Conservation (phyloP, 2,113 vertebrate species). For the Gnathonemus echidnorhynchus region DNA sequence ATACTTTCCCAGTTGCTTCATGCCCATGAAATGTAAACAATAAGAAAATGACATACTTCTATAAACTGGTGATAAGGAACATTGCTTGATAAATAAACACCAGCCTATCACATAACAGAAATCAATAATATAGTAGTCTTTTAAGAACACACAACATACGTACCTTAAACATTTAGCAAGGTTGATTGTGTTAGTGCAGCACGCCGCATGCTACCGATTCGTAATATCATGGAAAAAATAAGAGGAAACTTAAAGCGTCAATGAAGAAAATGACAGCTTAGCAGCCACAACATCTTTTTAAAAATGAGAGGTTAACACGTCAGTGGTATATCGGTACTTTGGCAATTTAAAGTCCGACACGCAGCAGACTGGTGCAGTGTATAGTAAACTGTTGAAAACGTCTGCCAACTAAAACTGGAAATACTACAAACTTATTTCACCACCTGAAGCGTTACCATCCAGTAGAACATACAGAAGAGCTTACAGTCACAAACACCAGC, state of each 20-base stretch:
- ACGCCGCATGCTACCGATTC: background rate
- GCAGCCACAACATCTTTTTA: background rate
- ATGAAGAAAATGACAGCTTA: background rate
- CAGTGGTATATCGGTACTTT: background rate
- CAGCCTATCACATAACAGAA: background rate
- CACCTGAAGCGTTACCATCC: background rate
- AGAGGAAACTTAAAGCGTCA: background rate
- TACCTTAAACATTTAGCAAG: background rate
- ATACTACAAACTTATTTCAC: background rate
- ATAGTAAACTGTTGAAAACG: background rate
- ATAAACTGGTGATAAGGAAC: background rate
- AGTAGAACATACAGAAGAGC: background rate
- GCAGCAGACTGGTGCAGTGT: background rate
- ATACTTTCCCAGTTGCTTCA: background rate
- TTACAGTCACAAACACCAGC: background rate
- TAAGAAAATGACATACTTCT: background rate
- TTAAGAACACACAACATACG: background rate
- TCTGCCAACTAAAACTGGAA: background rate
- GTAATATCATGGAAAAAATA: background rate
- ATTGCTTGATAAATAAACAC: background rate
- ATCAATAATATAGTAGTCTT: background rate
- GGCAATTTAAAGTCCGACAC: background rate
- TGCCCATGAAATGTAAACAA: background rate
- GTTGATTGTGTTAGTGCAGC: background rate
- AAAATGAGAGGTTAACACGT: background rate